Base-by-base conservation (phyloP, 2,113 vertebrate genomes). In the Heterotis niloticus region DNA sequence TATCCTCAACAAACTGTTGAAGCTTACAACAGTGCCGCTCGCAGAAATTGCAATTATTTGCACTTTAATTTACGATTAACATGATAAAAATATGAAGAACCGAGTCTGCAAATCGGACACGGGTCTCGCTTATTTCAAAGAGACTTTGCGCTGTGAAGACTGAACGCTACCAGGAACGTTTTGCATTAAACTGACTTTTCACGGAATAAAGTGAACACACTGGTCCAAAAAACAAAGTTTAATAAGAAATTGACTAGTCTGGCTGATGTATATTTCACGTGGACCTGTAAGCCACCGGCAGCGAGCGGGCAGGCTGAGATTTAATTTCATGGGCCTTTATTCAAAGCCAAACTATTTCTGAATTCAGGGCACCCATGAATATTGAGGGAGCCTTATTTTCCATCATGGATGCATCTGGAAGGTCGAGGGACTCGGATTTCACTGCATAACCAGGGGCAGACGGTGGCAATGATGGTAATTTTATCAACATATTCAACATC, bases 401-500 rank as follows among this genome's bases (percentile, higher is more conserved):
- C 81, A 68, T 79, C 86, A 81, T 85, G 85, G 85, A 84, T 80
- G 91, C 92, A 93, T 92, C 92, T 93, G 0, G 78, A 79, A 83
- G 84, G 81, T 81, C 73, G 80, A 82, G 82, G 83, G 83, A 88
- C 84, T 90, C 87, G 83, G 74, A 83, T 67, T 72, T 81, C 66
- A 26, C 78, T 64, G 84, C 82, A 87, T 85, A 92, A 90, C 89
- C 88, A 89, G 77, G 2, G 5, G 23, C 73, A 82, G 54, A 73
- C 84, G 0, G 68, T 80, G 82, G 83, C 85, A 75, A 82, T 82
- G 80, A 71, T 83, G 84, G 87, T 93, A 93, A 93, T 93, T 93
- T 91, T 91, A 93, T 93, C 89, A 93, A 83, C 89, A 93, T 93
- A 93, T 93, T 90, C 91, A 93, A 80, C 82, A 87, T 83, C 76